These are phyloP conservation scores for Calameuta idolon DNA, from an alignment of 2,888 invertebrate species.

Conservation along the genomic window DNA sequence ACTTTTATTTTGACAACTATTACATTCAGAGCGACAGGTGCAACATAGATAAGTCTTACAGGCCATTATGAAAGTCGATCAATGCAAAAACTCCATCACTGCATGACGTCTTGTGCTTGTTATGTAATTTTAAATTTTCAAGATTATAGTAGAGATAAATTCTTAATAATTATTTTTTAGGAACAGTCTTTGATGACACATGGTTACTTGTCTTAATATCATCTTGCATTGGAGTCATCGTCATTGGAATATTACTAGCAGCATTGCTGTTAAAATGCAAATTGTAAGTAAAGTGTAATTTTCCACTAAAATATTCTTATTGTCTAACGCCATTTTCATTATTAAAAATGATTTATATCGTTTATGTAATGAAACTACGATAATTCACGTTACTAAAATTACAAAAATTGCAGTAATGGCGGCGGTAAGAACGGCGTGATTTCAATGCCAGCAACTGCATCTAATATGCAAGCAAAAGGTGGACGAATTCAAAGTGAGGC, in stretches of 20 bases:
- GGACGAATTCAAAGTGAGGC: conserved; percentile 69
- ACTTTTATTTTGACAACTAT: background rate
- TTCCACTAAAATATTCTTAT: background rate
- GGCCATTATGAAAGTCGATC: background rate
- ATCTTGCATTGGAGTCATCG: conserved; percentile 83
- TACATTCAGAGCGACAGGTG: background rate
- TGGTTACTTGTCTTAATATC: conserved; percentile 86
- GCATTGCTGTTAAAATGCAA: conserved; percentile 84
- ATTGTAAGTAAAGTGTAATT: conserved; percentile 75
- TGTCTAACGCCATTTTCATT: background rate
- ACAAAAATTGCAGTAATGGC: conserved; percentile 46
- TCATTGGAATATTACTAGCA: conserved; percentile 82
- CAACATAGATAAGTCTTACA: background rate
- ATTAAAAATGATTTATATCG: background rate
- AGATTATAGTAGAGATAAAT: background rate
- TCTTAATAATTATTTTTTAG: conserved; percentile 66
- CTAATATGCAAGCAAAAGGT: conserved; percentile 59
- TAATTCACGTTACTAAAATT: background rate
- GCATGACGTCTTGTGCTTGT: background rate
- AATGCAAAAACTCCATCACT: background rate
- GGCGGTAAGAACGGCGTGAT: conserved; percentile 59
- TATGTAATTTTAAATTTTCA: background rate
- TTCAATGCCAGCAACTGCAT: conserved; percentile 57
- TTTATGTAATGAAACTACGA: background rate
- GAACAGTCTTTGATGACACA: conserved; percentile 78